Evolutionary conservation across 2,888 invertebrate genomes (phyloP).

Genomic region (Taenaris catops): DNA sequence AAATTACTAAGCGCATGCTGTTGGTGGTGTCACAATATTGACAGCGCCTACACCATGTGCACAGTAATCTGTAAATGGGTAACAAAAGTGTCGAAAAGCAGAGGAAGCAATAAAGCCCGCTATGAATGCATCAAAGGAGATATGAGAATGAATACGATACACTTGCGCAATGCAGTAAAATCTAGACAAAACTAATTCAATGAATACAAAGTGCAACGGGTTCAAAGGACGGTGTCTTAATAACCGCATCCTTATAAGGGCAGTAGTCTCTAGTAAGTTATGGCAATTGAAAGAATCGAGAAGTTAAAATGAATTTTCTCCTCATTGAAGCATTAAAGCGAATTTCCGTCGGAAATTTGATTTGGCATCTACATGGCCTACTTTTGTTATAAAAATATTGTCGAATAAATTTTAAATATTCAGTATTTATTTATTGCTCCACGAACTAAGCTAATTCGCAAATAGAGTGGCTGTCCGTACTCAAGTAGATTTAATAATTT

Average conservation of each 20-base stretch:
- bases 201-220: slow-evolving; percentile 20
- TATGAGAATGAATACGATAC: slow-evolving; percentile 32
- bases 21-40: no score
- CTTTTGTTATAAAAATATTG: no score
- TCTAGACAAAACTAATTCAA: slow-evolving; percentile 41
- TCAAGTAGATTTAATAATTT: no score
- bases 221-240: slow-evolving; percentile 14
- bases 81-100: no score
- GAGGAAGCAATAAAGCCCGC: slow-evolving; percentile 30
- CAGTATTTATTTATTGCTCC: no score
- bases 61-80: no score
- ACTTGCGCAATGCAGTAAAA: slow-evolving; percentile 35
- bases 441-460: no score
- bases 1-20: no score
- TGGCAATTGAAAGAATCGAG: slow-evolving; percentile 20
- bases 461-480: no score
- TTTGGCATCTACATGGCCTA: no score
- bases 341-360: neutral
- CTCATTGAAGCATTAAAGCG: neutral
- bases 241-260: slow-evolving; percentile 17
- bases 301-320: slow-evolving; percentile 1
- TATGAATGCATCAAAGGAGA: slow-evolving; percentile 33
- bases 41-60: no score
- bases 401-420: no score
- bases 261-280: slow-evolving; percentile 15